Conservation (phyloP, 2,888 invertebrate species). For the Macroteleia sp. region DNA sequence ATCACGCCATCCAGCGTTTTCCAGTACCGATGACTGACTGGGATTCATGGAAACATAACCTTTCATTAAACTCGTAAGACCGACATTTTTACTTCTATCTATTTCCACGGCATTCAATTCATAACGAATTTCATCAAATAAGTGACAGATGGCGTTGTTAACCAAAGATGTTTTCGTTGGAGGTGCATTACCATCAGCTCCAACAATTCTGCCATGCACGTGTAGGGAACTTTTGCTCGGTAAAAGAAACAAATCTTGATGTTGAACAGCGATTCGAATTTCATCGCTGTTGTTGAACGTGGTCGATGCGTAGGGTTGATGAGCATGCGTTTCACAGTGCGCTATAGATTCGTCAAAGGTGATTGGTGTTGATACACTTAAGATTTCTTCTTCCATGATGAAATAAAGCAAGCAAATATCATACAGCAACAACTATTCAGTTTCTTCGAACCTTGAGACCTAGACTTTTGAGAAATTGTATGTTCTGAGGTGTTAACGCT, state of each 20-base stretch:
- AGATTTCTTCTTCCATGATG: constrained; percentile 6
- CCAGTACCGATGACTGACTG: constrained; percentile 13
- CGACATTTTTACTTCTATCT: constrained; percentile 74
- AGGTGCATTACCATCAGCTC: constrained; percentile 12
- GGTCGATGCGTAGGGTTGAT: constrained; percentile 28
- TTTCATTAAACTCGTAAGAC: constrained; percentile 77
- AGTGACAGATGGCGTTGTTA: constrained; percentile 68
- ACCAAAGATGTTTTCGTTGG: constrained; percentile 18
- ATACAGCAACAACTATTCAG: not conserved
- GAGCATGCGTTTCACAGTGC: constrained; percentile 35
- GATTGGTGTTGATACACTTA: constrained; percentile 17
- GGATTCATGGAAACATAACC: constrained; percentile 72
- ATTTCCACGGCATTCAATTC: constrained; percentile 76
- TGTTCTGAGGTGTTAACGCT: constrained; percentile 1
- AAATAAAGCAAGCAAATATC: constrained; percentile 2
- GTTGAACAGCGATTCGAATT: constrained; percentile 40
- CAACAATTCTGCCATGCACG: constrained; percentile 29
- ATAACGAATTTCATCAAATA: constrained; percentile 78
- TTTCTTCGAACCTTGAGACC: constrained; percentile 7
- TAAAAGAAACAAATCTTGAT: constrained; percentile 46
- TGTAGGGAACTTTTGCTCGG: constrained; percentile 43
- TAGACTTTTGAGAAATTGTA: constrained; percentile 4
- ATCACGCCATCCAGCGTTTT: constrained; percentile 50
- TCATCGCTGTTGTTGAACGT: constrained; percentile 50
- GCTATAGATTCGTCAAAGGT: constrained; percentile 34